phyloP scores from a whole-genome alignment of 92 coral and sea anemone species.

The Epizoanthus rinbou region DNA sequence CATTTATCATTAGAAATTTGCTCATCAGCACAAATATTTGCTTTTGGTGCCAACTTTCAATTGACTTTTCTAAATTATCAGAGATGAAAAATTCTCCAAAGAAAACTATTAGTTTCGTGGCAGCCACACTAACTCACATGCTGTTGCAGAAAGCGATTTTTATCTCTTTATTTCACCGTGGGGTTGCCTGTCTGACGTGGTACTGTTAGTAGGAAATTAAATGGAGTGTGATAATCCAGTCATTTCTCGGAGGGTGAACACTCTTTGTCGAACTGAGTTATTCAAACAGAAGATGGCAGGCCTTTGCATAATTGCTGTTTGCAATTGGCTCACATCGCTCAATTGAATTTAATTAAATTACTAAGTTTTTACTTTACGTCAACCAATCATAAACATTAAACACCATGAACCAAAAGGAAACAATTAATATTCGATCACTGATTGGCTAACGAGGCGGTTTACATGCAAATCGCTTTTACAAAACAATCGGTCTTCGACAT shows the following conservation, averaged over 20 bases:
- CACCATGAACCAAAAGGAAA: slow-evolving; percentile 60
- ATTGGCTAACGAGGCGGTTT: slow-evolving; percentile 65
- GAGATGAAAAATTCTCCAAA: slow-evolving; percentile 23
- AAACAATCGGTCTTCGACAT: slow-evolving; percentile 81
- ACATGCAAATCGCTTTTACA: slow-evolving; percentile 86
- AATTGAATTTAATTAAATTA: slow-evolving; percentile 81
- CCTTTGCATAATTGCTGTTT: slow-evolving; percentile 31
- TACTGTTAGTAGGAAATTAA: neutral
- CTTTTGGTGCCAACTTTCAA: slow-evolving; percentile 13
- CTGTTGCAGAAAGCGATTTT: neutral
- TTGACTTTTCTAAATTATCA: slow-evolving; percentile 10
- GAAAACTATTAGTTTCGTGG: slow-evolving; percentile 2
- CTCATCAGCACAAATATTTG: slow-evolving; percentile 32
- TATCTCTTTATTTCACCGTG: neutral
- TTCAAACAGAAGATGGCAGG: slow-evolving; percentile 52
- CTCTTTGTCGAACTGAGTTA: slow-evolving; percentile 58
- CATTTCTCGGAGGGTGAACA: slow-evolving; percentile 27
- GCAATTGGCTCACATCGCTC: slow-evolving; percentile 60
- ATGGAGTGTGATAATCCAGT: slow-evolving; percentile 7
- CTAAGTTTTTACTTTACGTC: slow-evolving; percentile 45
- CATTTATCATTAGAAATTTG: slow-evolving; percentile 9
- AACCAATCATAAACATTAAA: slow-evolving; percentile 66
- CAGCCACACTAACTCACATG: neutral
- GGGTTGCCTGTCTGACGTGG: neutral
- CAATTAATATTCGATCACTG: slow-evolving; percentile 59